Evolutionary conservation across 1,140 invertebrate species (phyloP).

Genomic region (Drosophila hydei): DNA sequence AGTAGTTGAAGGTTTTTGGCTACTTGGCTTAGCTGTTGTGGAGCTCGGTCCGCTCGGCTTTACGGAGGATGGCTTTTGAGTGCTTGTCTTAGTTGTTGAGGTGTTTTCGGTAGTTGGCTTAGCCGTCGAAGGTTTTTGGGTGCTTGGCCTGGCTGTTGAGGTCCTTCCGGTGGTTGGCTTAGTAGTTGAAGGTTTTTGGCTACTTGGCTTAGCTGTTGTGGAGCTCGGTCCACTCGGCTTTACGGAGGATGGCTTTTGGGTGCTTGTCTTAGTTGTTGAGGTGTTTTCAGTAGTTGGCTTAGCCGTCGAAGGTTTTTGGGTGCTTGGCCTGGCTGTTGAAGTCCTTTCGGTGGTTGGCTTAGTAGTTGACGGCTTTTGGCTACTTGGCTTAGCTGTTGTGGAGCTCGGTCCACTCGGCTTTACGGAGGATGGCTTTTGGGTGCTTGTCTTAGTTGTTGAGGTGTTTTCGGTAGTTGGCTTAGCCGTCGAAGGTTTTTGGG

Average conservation of each 20-base stretch:
- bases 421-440: background rate
- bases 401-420: slow-evolving; percentile 2
- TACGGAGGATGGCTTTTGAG: background rate
- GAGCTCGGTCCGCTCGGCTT: background rate
- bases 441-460: too few relatives aligned
- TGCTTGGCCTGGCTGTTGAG: background rate
- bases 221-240: background rate
- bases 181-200: background rate
- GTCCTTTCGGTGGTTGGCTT: too few relatives aligned
- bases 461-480: too few relatives aligned
- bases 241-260: background rate
- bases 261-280: background rate
- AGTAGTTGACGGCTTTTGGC: too few relatives aligned
- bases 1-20: background rate
- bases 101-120: background rate
- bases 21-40: background rate
- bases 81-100: slow-evolving; percentile 3
- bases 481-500: background rate
- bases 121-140: background rate
- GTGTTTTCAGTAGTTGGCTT: background rate
- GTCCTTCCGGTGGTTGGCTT: background rate
- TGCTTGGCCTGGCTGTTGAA: too few relatives aligned
- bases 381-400: slow-evolving; percentile 7
- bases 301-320: too few relatives aligned
- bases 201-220: background rate